Evolutionary conservation across 1,140 invertebrate species (phyloP), one percentile per base, ranked within the genome.

Genomic region (Musca vetustissima): DNA sequence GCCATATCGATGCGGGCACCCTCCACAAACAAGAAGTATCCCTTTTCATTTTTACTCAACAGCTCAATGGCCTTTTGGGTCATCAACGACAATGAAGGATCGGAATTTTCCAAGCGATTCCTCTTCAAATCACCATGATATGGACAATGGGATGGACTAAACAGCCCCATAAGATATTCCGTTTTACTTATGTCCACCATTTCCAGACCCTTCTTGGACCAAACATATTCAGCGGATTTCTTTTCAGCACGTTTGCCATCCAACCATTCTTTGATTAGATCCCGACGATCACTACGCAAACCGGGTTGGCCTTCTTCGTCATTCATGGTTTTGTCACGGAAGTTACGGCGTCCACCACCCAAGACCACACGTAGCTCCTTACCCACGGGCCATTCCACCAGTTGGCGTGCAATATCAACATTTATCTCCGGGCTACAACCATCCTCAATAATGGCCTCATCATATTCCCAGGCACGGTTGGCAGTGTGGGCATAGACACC

Each of bases 1-100:
- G 91, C 92, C 76, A 92, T 91, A 76, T 95, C 93, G 64, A 95
- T 95, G 73, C 89, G 85, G 1, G 91, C 92, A 70, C 92, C 93
- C 89, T 97, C 95, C 9, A 96, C 91, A 75, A 96, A 91, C 14
- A 97, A 81, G 78, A 97, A 94, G 81, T 90, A 97, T 17, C 95
- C 95, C 68, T 91, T 87, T n/a, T 89, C 84, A 82, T 92, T 93
- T 73, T 90, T 90, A 32, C 86, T 86, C 8, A 97, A 85, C 68
- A 94, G 86, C 53, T 89, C 85, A 52, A 97, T 90, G 13, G 95
- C 94, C 22, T 89, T 89, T 70, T 89, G 86, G 1, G 93, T 93
- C 90, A 97, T 93, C 77, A 96, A 92, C 0, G 89, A 88, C 0
- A 97, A 83, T 1, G 92, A 90, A 0, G 92, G 92, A 75, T 91